Percentiles rank a stretch among this genome's conserved stretches.
These are phyloP conservation scores for Drosophila ustulata DNA, from an alignment of 2,888 invertebrate genomes.

Conservation along the genomic window DNA sequence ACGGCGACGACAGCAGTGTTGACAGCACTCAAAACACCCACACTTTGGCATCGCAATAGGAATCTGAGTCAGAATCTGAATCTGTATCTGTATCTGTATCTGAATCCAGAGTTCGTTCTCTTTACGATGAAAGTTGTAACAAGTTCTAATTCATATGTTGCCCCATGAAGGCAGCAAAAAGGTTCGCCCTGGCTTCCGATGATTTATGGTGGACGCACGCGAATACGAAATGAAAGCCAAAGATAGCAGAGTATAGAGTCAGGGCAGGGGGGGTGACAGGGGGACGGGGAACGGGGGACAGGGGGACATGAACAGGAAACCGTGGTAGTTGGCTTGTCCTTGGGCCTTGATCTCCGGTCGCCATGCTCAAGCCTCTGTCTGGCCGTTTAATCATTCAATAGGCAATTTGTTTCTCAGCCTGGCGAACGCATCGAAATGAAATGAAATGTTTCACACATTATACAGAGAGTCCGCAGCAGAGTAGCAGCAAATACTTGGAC, in stretches of 20 bases:
- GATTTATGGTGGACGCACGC: slow-evolving; percentile 73
- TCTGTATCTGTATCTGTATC: slow-evolving; percentile 18
- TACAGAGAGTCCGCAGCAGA: slow-evolving; percentile 3
- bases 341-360: background rate
- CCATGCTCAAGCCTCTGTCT: slow-evolving; percentile 8
- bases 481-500: slow-evolving; percentile 32
- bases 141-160: slow-evolving; percentile 80
- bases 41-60: background rate
- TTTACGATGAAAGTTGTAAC: slow-evolving; percentile 48
- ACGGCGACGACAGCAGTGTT: slow-evolving; percentile 55
- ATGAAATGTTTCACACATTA: slow-evolving; percentile 74
- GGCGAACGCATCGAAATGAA: slow-evolving; percentile 50
- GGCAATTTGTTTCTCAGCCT: slow-evolving; percentile 73
- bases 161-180: slow-evolving; percentile 18
- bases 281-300: background rate
- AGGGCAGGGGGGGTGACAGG: background rate
- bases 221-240: slow-evolving; percentile 66
- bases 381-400: slow-evolving; percentile 78
- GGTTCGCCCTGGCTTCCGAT: slow-evolving; percentile 38
- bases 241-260: slow-evolving; percentile 27
- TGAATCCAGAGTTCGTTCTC: background rate
- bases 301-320: slow-evolving; percentile 5
- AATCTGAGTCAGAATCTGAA: slow-evolving; percentile 4
- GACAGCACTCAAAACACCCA: slow-evolving; percentile 49
- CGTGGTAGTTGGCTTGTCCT: slow-evolving; percentile 27